Conservation (phyloP, 2,888 invertebrate genomes). For the Metellina segmentata region DNA sequence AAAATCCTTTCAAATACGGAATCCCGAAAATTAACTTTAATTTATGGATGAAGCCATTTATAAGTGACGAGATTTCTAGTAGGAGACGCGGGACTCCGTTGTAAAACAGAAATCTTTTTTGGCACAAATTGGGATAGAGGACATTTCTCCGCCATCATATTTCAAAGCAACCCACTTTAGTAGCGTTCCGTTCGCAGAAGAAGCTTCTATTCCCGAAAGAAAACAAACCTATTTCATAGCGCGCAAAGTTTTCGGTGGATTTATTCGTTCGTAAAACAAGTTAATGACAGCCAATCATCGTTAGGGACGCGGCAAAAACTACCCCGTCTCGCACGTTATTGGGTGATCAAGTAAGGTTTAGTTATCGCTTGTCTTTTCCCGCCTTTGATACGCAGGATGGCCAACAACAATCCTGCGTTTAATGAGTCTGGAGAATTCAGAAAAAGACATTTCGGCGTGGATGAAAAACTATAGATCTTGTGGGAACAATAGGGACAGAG, state of each 20-base stretch:
- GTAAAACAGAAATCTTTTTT: background rate
- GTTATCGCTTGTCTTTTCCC: background rate
- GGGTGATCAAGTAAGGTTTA: background rate
- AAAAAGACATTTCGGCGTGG: background rate
- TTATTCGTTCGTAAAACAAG: background rate
- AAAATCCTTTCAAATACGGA: background rate
- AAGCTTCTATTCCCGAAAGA: background rate
- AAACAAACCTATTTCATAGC: background rate
- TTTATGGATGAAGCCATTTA: constrained; percentile 12
- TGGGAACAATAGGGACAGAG: background rate
- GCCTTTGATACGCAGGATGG: background rate
- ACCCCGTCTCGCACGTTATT: background rate
- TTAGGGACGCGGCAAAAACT: background rate
- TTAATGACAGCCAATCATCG: background rate
- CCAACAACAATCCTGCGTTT: background rate
- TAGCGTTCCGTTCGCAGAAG: background rate
- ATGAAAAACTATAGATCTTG: background rate
- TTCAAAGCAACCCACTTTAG: background rate
- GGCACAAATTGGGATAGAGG: constrained; percentile 25
- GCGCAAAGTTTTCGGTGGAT: background rate
- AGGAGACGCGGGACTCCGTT: background rate
- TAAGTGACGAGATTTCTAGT: constrained; percentile 22
- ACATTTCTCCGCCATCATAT: background rate
- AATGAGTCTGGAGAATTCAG: background rate
- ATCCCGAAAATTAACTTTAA: constrained; percentile 10